Base-by-base conservation (phyloP, 2,888 invertebrate genomes). In the Napeogenes sylphis region DNA sequence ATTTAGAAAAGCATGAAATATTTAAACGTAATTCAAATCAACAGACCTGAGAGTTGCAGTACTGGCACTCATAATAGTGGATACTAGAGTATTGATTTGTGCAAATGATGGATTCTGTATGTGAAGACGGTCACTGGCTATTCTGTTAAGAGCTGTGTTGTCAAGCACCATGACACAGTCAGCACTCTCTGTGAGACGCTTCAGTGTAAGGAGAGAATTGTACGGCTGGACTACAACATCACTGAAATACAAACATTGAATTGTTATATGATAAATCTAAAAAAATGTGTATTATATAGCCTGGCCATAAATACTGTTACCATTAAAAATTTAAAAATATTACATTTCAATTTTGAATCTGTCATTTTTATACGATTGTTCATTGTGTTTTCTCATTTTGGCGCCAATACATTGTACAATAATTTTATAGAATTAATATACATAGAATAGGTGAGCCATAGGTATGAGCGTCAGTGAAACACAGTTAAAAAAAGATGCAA, bases 11-110 rank as follows among this genome's bases (percentile, higher is more conserved):
- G 10, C 1, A 42, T 42, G 6, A 10, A 42, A 42, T 10, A 10
- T 10, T 53, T 33, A 53, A 32, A 42, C 12, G 0, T 42, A 8
- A 12, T 14, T 4, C 4, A 6, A 21, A n/a, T 2, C 8, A 8
- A 56, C 10, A 62, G 82, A 94, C 93, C 98, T 94, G 47, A 98
- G 90, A 2, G 99, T 99, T 10, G 99, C 96, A 0, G 99, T 99
- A 71, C 97, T 97, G 45, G 98, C 98, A 45, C 98, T 98, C 99
- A 99, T 99, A 59, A 99, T 99, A 3, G 98, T 99, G 12, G 98
- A 98, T 0, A 99, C 99, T 62, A 99, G 92, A 51, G 97, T 96
- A 84, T 99, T 99, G 75, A 99, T 99, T 88, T 99, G 98, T 30
- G 97, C 94, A 79, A 99, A 99, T 1, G 97, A 96, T 0, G 99